Base-by-base conservation (phyloP, 2,888 invertebrate genomes). In the Tanaodytes sp. region DNA sequence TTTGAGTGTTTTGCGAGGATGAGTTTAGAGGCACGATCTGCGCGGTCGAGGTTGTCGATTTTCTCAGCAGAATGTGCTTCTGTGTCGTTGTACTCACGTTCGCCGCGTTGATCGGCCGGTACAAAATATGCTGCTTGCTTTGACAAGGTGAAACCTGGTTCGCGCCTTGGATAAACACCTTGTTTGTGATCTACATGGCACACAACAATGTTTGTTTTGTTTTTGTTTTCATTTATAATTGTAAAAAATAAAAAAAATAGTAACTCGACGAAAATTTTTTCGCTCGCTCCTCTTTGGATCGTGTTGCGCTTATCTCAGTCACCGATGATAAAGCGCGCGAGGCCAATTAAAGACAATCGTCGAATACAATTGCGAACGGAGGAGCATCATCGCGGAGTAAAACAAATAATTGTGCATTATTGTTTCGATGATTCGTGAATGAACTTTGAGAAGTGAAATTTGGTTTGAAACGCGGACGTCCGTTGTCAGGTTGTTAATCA, bases 1-100 rank as follows among this genome's bases (percentile, higher is more conserved):
- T 59, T 20, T 54, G 64, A 23, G 76, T 78, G 74, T 76, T 82
- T 31, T 77, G 77, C 61, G 80, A 78, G 4, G 65, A n/a, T 9
- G 82, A 74, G 72, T 76, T 80, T 40, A 84, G 67, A 33, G 84
- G 84, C 64, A 84, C 76, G 43, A 84, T 84, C 75, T 84, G 84
- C 51, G 84, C 82, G 42, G 81, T 76, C 18, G 84, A 78, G 9
- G 80, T 79, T n/a, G n/a, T n/a, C 11, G 84, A 77, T 52, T 84
- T 83, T 65, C 82, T 77, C 48, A 84, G 73, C 57, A 84, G 67
- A 75, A 84, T 84, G 48, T 83, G 83, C 55, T 84, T 84, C 42
- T 83, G 83, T 6, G 78, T 74, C 12, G 74, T 59, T 14, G 62
- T 15, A 30, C 73, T 70, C 4, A 75, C 64, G 36, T 64, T 73